These are phyloP conservation scores for Brachionus rubens DNA, from an alignment of 1,140 invertebrate species.

Conservation along the genomic window DNA sequence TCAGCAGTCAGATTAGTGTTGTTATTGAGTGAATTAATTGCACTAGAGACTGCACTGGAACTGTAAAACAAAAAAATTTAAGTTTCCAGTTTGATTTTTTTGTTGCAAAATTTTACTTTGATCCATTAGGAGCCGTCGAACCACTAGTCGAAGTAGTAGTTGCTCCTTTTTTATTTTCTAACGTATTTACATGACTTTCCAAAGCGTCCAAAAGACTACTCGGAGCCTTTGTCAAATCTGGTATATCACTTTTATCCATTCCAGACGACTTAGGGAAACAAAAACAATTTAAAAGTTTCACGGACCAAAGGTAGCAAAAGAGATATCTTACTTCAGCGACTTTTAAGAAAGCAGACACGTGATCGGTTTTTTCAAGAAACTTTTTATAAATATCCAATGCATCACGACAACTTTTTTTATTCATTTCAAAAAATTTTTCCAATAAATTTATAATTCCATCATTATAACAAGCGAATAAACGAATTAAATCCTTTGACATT, in stretches of 20 bases:
- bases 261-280: slow-evolving; percentile 77
- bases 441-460: slow-evolving; percentile 98
- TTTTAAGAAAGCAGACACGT: slow-evolving; percentile 95
- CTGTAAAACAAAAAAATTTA: background rate
- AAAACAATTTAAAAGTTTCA: slow-evolving; percentile 18
- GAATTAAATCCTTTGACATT: slow-evolving; percentile 94
- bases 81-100: background rate
- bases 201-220: slow-evolving; percentile 93
- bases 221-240: slow-evolving; percentile 95
- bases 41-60: background rate
- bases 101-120: too few species aligned
- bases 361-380: slow-evolving; percentile 96
- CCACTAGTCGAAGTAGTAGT: background rate
- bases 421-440: slow-evolving; percentile 96
- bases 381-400: slow-evolving; percentile 98
- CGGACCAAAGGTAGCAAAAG: background rate
- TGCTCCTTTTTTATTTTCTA: slow-evolving; percentile 45
- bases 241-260: slow-evolving; percentile 97
- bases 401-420: slow-evolving; percentile 92
- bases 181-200: slow-evolving; percentile 77
- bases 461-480: slow-evolving; percentile 98
- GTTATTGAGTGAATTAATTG: slow-evolving; percentile 32
- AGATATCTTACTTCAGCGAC: slow-evolving; percentile 75
- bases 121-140: background rate
- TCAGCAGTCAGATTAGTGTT: slow-evolving; percentile 36